Evolutionary conservation across 2,888 invertebrate genomes (phyloP).

Genomic region (Drosophila nr. fundita): DNA sequence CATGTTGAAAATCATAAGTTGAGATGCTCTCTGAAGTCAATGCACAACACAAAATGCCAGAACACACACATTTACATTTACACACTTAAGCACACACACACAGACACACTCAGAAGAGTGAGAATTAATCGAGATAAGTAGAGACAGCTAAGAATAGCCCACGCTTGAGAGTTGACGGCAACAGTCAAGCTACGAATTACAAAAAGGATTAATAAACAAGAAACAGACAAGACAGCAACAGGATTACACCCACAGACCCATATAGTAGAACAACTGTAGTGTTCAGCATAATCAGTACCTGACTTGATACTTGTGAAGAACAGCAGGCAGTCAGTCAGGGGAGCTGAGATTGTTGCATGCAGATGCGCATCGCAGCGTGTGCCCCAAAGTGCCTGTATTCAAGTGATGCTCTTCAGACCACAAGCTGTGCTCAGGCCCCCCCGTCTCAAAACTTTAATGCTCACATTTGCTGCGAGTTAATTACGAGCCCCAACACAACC

Average conservation of each 20-base stretch:
- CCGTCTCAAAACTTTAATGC: conserved; percentile 8
- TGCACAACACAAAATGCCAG: conserved; percentile 51
- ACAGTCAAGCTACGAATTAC: conserved; percentile 59
- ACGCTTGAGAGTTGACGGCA: conserved; percentile 18
- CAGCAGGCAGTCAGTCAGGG: conserved; percentile 24
- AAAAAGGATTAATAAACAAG: conserved; percentile 79
- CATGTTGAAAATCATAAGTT: conserved; percentile 74
- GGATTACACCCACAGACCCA: conserved; percentile 43
- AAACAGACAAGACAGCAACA: conserved; percentile 50
- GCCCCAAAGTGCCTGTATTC: conserved; percentile 68
- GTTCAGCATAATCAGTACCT: conserved; percentile 82
- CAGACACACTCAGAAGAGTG: conserved; percentile 39
- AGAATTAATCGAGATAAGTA: conserved; percentile 49
- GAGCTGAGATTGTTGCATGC: conserved; percentile 38
- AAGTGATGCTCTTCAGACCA: conserved; percentile 63
- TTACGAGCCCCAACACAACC: conserved; percentile 60
- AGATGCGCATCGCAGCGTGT: conserved; percentile 56
- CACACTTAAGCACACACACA: conserved; percentile 25
- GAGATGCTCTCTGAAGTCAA: conserved; percentile 38
- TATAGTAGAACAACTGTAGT: conserved; percentile 38
- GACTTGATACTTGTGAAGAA: conserved; percentile 67
- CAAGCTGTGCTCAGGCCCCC: conserved; percentile 34
- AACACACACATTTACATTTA: background rate
- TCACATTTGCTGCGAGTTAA: conserved; percentile 62
- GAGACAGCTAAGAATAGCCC: conserved; percentile 36